Evolutionary conservation across 2,797 vertebrate species (phyloP).

Genomic region (Podarcis siculus): DNA sequence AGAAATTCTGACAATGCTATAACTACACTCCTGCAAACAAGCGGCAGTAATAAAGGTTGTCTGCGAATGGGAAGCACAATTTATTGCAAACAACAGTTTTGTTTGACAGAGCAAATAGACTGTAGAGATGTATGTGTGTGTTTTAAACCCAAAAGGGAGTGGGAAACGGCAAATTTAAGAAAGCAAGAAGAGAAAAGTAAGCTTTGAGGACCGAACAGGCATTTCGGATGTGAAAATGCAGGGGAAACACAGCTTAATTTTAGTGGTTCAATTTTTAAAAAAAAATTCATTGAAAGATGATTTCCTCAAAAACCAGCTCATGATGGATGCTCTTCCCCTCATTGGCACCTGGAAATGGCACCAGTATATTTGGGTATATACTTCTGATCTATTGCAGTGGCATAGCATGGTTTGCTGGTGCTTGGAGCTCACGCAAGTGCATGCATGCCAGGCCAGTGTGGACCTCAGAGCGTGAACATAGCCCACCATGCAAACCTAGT

Average conservation of each 20-base stretch:
- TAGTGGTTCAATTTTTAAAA: neutral
- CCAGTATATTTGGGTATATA: too few relatives aligned
- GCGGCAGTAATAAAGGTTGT: slow-evolving; percentile 56
- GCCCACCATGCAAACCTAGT: too few relatives aligned
- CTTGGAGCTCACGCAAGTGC: too few relatives aligned
- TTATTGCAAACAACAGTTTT: slow-evolving; percentile 54
- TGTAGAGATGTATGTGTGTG: neutral
- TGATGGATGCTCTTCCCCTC: too few relatives aligned
- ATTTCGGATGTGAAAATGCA: neutral
- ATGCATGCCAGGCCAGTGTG: too few relatives aligned
- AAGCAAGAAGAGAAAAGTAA: slow-evolving; percentile 24
- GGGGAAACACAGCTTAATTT: neutral
- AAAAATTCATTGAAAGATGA: neutral
- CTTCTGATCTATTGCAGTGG: too few relatives aligned
- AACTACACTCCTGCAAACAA: slow-evolving; percentile 50
- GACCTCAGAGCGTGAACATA: too few relatives aligned
- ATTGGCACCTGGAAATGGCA: too few relatives aligned
- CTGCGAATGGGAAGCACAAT: slow-evolving; percentile 49
- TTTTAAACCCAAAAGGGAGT: neutral
- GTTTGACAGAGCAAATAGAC: slow-evolving; percentile 40
- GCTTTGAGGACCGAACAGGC: neutral
- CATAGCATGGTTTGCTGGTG: too few relatives aligned
- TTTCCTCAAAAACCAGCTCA: neutral
- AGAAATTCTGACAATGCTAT: slow-evolving; percentile 55
- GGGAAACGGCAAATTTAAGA: neutral